phyloP scores from a whole-genome alignment of 1,140 invertebrate species.

The Tetramorium parvispinum region DNA sequence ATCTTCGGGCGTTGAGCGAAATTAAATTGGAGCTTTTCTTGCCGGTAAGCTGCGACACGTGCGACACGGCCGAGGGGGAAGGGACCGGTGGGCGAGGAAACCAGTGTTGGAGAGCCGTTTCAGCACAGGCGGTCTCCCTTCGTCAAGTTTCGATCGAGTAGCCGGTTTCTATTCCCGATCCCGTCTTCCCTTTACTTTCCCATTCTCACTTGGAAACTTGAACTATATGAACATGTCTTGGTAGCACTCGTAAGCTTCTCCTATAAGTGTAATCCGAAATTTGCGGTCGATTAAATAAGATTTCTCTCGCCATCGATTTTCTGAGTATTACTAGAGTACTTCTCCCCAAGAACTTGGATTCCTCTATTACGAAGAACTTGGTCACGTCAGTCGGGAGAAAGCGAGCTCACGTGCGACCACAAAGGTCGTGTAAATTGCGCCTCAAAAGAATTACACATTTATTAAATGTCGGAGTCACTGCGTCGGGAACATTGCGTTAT shows the following conservation, averaged over 20 bases:
- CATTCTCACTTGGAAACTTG: conserved; percentile 41
- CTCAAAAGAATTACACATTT: conserved; percentile 23
- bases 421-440: not conserved
- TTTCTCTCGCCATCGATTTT: not conserved
- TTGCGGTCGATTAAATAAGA: conserved; percentile 54
- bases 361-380: not conserved
- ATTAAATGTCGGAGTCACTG: not conserved
- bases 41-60: conserved; percentile 64
- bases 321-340: not conserved
- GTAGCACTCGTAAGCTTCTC: conserved; percentile 3
- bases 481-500: not conserved
- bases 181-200: not conserved
- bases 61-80: conserved; percentile 12
- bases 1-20: conserved; percentile 65
- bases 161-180: not conserved
- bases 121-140: not conserved
- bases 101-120: not conserved
- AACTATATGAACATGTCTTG: not conserved
- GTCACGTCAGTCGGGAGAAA: not conserved
- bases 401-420: not conserved
- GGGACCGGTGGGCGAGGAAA: not conserved
- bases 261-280: conserved; percentile 27
- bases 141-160: conserved; percentile 32
- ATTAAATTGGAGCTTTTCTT: conserved; percentile 68
- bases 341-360: not conserved